Evolutionary conservation across 2,888 invertebrate genomes (phyloP).

Genomic region (Rotaria socialis): DNA sequence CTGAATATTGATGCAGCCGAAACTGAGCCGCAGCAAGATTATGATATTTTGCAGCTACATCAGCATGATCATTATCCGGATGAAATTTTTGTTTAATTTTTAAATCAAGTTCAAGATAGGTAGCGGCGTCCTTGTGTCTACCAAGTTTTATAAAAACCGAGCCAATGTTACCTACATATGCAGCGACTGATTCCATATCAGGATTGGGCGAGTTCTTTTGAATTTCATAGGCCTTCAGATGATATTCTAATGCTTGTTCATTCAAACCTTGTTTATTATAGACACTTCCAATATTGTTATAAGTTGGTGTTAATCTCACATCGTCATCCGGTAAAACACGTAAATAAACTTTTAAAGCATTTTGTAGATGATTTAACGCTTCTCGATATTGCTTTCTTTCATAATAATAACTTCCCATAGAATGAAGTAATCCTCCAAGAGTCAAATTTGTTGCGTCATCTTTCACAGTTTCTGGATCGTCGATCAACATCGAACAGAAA

Average conservation of each 20-base stretch:
- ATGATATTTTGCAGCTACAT: constrained; percentile 1
- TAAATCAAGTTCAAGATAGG: background rate
- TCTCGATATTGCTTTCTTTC: background rate
- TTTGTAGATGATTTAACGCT: background rate
- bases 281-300: constrained; percentile 23
- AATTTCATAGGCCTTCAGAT: background rate
- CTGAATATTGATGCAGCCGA: background rate
- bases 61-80: background rate
- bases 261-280: background rate
- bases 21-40: background rate
- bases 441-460: background rate
- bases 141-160: background rate
- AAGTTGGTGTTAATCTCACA: background rate
- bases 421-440: background rate
- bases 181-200: background rate
- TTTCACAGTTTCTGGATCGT: background rate
- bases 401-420: background rate
- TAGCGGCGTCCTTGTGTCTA: background rate
- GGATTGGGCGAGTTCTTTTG: background rate
- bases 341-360: background rate
- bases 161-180: background rate
- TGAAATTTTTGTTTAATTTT: background rate
- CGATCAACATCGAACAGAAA: background rate
- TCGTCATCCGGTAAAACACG: background rate
- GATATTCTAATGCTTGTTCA: constrained; percentile 21